Evolutionary conservation across 2,888 invertebrate species (phyloP).

Genomic region (Spatulosminthurus flaviceps): DNA sequence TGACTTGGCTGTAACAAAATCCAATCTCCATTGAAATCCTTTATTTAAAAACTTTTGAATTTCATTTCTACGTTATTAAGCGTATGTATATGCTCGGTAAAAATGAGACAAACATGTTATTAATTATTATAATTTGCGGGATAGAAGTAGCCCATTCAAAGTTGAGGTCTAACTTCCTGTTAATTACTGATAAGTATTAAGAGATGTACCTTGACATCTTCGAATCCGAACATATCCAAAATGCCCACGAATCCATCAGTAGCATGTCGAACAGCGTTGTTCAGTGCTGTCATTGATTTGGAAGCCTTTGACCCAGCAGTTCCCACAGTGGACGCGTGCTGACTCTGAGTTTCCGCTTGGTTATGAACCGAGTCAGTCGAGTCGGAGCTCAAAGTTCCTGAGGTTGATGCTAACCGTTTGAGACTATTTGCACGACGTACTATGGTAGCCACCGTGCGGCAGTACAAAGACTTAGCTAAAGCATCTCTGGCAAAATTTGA

Average conservation of each 20-base stretch:
- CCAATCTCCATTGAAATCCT: too few species aligned
- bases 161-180: too few species aligned
- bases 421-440: conserved; percentile 91
- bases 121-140: too few species aligned
- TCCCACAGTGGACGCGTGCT: conserved; percentile 86
- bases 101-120: too few species aligned
- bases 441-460: conserved; percentile 92
- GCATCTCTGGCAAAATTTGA: conserved; percentile 89
- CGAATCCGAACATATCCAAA: conserved; percentile 96
- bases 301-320: conserved; percentile 75
- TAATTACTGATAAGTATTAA: too few species aligned
- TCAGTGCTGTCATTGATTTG: conserved; percentile 89
- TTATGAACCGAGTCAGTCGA: conserved; percentile 92
- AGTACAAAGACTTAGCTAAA: conserved; percentile 90
- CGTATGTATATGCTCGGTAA: too few species aligned
- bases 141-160: too few species aligned
- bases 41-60: too few species aligned
- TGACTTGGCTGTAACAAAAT: conserved; percentile 77
- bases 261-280: conserved; percentile 90
- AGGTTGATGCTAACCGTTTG: conserved; percentile 80
- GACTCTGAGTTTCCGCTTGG: conserved; percentile 82
- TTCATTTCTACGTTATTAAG: too few species aligned
- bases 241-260: conserved; percentile 96
- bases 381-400: conserved; percentile 87
- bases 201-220: conserved; percentile 69